Percentiles rank a stretch among this genome's conserved stretches.
These are phyloP conservation scores for Leptinotarsa haldemani DNA, from an alignment of 2,888 invertebrate genomes.

Conservation along the genomic window DNA sequence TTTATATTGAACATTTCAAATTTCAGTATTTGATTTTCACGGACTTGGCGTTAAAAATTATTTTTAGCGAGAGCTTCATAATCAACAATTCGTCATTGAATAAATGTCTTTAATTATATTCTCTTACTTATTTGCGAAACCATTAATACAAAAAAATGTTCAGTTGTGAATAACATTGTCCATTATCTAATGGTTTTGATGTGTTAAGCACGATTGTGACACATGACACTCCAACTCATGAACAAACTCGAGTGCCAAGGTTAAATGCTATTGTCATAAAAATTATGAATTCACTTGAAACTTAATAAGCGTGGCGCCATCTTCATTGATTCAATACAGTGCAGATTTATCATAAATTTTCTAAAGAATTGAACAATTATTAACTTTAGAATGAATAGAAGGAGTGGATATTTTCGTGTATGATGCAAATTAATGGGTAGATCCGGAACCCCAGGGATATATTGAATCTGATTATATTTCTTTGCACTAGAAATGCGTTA, in stretches of 20 bases:
- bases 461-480: no score
- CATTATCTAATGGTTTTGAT: constrained; percentile 14
- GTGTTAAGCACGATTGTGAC: constrained; percentile 16
- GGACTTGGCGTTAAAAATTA: background rate
- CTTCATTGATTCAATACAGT: constrained; percentile 14
- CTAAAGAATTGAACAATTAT: background rate
- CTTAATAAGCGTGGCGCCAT: constrained; percentile 27
- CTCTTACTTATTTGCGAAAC: constrained; percentile 7
- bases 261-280: constrained; percentile 23
- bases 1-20: background rate
- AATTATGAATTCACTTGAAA: constrained; percentile 22
- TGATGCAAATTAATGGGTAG: no score
- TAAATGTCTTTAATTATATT: background rate
- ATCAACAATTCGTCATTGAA: constrained; percentile 4
- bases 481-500: no score
- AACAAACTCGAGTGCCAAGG: constrained; percentile 20
- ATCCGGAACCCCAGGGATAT: no score
- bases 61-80: constrained; percentile 1
- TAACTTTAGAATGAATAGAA: no score
- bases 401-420: no score
- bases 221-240: constrained; percentile 19
- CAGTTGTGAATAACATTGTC: background rate
- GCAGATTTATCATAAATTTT: background rate
- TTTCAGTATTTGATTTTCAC: background rate
- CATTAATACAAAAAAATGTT: background rate